Base-by-base conservation (phyloP, 2,797 vertebrate species). In the Enteromius paludinosus region DNA sequence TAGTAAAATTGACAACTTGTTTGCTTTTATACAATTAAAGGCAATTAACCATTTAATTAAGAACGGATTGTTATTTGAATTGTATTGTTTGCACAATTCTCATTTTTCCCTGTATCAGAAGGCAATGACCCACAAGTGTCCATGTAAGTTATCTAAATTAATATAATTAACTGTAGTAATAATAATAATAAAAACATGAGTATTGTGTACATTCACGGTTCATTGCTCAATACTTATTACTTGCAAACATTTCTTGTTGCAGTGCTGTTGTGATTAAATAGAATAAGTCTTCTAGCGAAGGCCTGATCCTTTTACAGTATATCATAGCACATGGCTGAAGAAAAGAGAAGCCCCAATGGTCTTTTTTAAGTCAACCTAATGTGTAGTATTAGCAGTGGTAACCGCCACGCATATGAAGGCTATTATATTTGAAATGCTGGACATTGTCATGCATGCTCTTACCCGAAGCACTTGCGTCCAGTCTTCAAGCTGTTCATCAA, bases 401-500 rank as follows among this genome's bases (percentile, higher is more conserved):
- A 81, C 41, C 5, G n/a, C 56, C 28, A 62, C 79, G 35, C 69
- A 75, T 68, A 79, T 38, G 28, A 59, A 18, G 38, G 65, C 54
- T 69, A 70, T 79, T 64, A 47, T 47, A 33, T 62, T 76, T 59
- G 18, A 81, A 74, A 84, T 33, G 33, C 64, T 76, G 78, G 65
- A 81, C 72, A 65, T 49, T 72, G 33, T 76, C 62, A 49, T 79
- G 65, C 38, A 14, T 47, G 47, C 56, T 72, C 49, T 56, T 49
- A 62, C 49, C 23, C 35, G 33, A 73, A 61, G 84, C 28, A 71
- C 68, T 68, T 59, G 68, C 11, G 41, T 81, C 69, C 54, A 28
- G 30, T 72, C 28, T 61, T 77, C 41, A 49, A 84, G 78, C 78
- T 18, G 78, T 83, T 83, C 71, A 89, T 89, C 86, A 87, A 87